These are phyloP conservation scores for Aphodius granarius DNA, from an alignment of 2,888 invertebrate species.

Conservation along the genomic window DNA sequence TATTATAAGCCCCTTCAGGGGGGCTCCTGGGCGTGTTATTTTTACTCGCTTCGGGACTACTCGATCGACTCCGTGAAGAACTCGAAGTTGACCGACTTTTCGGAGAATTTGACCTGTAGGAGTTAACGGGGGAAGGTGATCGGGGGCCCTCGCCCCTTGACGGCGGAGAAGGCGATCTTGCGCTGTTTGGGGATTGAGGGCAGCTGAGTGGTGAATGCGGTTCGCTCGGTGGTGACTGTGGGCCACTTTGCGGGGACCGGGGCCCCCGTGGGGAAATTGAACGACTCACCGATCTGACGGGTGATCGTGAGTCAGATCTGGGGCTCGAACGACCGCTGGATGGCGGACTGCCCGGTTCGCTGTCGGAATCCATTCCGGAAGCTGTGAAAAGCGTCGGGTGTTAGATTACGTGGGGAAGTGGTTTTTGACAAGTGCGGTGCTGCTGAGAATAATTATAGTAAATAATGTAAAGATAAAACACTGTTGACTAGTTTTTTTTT, in stretches of 20 bases:
- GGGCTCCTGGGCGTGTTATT: slow-evolving; percentile 16
- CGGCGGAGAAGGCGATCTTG: slow-evolving; percentile 14
- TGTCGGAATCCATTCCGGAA: slow-evolving; percentile 33
- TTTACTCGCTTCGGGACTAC: slow-evolving; percentile 17
- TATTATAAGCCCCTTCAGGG: slow-evolving; percentile 17
- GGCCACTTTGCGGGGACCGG: slow-evolving; percentile 37
- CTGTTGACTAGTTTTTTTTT: neutral
- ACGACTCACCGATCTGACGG: neutral
- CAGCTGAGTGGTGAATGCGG: neutral
- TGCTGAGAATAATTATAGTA: neutral
- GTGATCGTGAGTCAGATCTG: slow-evolving; percentile 29
- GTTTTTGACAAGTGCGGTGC: slow-evolving; percentile 13
- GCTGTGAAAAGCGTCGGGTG: slow-evolving; percentile 23
- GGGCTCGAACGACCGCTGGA: slow-evolving; percentile 30
- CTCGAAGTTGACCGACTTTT: slow-evolving; percentile 38
- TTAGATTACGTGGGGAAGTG: slow-evolving; percentile 9
- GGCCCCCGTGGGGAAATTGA: slow-evolving; percentile 24
- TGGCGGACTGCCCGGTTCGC: slow-evolving; percentile 35
- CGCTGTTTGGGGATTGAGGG: slow-evolving; percentile 18
- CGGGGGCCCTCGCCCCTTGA: slow-evolving; percentile 26
- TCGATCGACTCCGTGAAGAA: slow-evolving; percentile 43
- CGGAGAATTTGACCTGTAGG: slow-evolving; percentile 32
- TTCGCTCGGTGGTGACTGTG: slow-evolving; percentile 32
- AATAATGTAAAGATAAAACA: slow-evolving; percentile 10
- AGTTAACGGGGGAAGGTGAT: slow-evolving; percentile 32